These are phyloP conservation scores for Melipona bicolor DNA, from an alignment of 2,888 invertebrate genomes.

Conservation along the genomic window DNA sequence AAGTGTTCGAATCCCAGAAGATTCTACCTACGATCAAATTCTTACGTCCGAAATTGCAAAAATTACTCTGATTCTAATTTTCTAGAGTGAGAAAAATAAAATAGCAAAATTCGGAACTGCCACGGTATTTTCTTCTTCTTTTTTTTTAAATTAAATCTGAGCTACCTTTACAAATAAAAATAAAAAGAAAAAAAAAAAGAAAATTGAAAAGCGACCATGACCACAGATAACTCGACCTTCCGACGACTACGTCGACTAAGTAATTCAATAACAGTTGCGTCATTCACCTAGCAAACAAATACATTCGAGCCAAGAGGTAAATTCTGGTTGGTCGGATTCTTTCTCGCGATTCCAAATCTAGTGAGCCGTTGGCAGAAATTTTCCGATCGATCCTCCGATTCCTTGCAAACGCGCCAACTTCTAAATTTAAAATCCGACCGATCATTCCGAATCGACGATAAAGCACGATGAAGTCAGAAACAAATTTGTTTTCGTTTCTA, in stretches of 20 bases:
- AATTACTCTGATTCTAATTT: not conserved
- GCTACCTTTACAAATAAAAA: not conserved
- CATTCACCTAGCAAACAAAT: not conserved
- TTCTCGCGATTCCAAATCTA: conserved; percentile 23
- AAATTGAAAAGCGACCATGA: not conserved
- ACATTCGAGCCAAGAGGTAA: conserved; percentile 2
- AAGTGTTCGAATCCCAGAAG: not conserved
- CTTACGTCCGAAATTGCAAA: not conserved
- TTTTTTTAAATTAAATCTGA: too few species aligned
- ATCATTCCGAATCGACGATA: not conserved
- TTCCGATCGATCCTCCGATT: conserved; percentile 18
- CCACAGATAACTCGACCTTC: conserved; percentile 18
- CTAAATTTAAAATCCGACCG: conserved; percentile 31
- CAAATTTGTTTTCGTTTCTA: not conserved
- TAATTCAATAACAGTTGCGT: conserved; percentile 15
- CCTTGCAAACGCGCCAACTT: conserved; percentile 31
- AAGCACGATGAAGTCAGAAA: not conserved
- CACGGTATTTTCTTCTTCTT: not conserved
- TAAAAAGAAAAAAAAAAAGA: not conserved
- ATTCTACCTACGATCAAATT: not conserved
- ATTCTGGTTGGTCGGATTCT: not conserved
- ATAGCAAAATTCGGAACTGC: not conserved
- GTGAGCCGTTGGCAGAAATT: conserved; percentile 16
- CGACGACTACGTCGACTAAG: not conserved
- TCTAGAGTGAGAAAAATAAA: not conserved